Conservation (phyloP, 2,888 invertebrate genomes). For the Altica lythri region DNA sequence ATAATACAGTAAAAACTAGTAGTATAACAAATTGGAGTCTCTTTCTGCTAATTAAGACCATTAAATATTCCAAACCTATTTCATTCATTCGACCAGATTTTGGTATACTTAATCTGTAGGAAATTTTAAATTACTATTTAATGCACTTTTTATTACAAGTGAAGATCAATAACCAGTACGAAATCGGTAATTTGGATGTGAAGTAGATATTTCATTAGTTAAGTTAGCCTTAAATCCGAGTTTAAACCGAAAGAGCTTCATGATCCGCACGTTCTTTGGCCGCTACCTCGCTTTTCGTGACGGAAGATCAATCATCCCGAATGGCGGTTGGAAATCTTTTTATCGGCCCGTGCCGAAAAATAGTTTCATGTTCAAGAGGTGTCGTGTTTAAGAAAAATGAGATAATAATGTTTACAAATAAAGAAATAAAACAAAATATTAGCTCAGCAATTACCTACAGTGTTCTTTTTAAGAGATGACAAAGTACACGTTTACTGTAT, state of each 20-base stretch:
- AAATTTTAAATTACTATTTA: slow-evolving; percentile 7
- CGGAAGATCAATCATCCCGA: slow-evolving; percentile 40
- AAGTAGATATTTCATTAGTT: slow-evolving; percentile 17
- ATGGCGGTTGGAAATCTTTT: slow-evolving; percentile 39
- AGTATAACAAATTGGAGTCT: too few relatives aligned
- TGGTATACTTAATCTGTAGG: background rate
- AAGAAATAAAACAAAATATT: too few relatives aligned
- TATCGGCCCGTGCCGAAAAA: slow-evolving; percentile 32
- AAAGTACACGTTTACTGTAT: too few relatives aligned
- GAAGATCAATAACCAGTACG: slow-evolving; percentile 5
- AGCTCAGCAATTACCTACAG: too few relatives aligned
- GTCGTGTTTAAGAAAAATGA: slow-evolving; percentile 36
- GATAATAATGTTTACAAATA: slow-evolving; percentile 30
- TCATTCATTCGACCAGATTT: background rate
- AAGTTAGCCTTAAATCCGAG: slow-evolving; percentile 10
- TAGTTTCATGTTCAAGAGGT: slow-evolving; percentile 34
- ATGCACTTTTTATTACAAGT: background rate
- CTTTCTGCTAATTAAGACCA: too few relatives aligned
- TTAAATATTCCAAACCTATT: too few relatives aligned
- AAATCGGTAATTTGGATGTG: slow-evolving; percentile 15
- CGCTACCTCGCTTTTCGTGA: background rate
- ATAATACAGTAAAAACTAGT: too few relatives aligned
- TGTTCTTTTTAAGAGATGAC: too few relatives aligned
- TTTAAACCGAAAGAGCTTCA: slow-evolving; percentile 18
- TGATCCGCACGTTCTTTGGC: slow-evolving; percentile 3